These are phyloP conservation scores for Leuciscus idus DNA, from an alignment of 2,113 vertebrate genomes.

Conservation along the genomic window DNA sequence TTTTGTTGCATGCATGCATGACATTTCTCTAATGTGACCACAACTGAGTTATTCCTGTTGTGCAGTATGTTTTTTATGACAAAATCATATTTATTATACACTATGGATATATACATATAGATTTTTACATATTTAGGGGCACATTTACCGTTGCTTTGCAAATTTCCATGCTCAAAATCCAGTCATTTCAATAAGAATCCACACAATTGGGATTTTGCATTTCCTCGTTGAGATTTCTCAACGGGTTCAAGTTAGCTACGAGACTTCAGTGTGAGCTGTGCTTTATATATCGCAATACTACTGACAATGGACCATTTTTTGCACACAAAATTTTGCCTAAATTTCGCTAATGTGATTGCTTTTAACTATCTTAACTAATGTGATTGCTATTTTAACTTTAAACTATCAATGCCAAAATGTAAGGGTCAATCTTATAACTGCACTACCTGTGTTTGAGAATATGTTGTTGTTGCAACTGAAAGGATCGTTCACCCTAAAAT, in stretches of 20 bases:
- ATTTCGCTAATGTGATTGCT: too few relatives aligned
- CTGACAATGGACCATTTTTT: not conserved
- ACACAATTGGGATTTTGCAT: not conserved
- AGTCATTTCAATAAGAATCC: not conserved
- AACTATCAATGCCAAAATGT: not conserved
- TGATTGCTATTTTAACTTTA: not conserved
- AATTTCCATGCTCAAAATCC: not conserved
- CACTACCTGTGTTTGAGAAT: not conserved
- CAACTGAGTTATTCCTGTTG: not conserved
- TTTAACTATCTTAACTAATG: too few relatives aligned
- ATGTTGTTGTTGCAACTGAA: not conserved
- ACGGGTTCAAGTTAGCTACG: not conserved
- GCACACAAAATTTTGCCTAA: too few relatives aligned
- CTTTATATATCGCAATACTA: not conserved
- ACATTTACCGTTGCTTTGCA: too few relatives aligned
- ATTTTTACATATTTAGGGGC: not conserved
- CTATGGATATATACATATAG: too few relatives aligned
- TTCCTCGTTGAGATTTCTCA: not conserved
- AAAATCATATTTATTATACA: too few relatives aligned
- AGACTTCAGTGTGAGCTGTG: not conserved
- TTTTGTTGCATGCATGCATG: too few relatives aligned
- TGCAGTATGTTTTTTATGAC: not conserved
- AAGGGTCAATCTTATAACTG: not conserved
- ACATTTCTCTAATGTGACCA: not conserved
- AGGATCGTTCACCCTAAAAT: not conserved